phyloP scores from a whole-genome alignment of 2,797 vertebrate genomes.

The Varecia variegata region DNA sequence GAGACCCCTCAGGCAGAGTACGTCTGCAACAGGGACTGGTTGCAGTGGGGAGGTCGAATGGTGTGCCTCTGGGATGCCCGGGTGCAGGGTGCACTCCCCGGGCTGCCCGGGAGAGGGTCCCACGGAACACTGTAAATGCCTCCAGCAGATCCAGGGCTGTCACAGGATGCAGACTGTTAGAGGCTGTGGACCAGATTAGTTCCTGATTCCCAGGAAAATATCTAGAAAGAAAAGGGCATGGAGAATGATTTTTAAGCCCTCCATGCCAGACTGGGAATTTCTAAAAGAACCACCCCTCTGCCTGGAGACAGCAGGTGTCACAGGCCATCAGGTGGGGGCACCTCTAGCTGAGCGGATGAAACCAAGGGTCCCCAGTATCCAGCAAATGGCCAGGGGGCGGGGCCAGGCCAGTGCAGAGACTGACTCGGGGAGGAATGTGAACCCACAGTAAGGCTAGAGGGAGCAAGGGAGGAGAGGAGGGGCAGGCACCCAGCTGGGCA shows the following conservation, averaged over 20 bases:
- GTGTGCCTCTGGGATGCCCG: accelerated
- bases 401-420: neutral
- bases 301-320: neutral
- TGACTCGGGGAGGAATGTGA: neutral
- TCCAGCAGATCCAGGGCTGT: neutral
- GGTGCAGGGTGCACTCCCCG: accelerated
- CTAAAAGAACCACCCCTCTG: neutral
- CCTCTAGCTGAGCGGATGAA: neutral
- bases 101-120: neutral
- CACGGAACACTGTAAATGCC: neutral
- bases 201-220: neutral
- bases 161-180: neutral
- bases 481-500: neutral
- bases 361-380: neutral
- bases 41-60: neutral
- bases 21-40: neutral
- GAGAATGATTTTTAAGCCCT: neutral
- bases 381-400: neutral
- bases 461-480: neutral
- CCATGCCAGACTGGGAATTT: neutral
- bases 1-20: neutral
- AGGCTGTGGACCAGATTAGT: neutral
- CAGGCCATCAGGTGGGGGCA: no score
- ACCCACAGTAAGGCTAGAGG: neutral
- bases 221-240: neutral